Evolutionary conservation across 2,113 vertebrate genomes (phyloP).

Genomic region (Tor tambroides): DNA sequence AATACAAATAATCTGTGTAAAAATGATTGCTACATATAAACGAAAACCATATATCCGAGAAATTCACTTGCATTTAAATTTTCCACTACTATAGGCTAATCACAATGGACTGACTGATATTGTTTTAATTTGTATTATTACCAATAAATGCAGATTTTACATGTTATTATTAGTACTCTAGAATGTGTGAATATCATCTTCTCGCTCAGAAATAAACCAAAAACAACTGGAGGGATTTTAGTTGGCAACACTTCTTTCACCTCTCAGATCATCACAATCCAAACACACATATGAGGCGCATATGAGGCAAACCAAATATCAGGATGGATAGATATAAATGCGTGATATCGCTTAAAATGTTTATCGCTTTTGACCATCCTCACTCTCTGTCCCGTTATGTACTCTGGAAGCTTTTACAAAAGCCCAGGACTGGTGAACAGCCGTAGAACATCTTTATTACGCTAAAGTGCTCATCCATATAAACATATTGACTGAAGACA

Average conservation of each 20-base stretch:
- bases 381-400: background rate
- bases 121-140: background rate
- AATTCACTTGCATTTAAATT: background rate
- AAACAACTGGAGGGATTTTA: background rate
- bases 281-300: background rate
- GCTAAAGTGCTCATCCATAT: background rate
- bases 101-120: background rate
- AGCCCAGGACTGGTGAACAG: background rate
- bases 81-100: background rate
- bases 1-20: background rate
- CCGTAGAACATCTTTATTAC: background rate
- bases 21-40: background rate
- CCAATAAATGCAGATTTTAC: background rate
- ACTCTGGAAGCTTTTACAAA: constrained; percentile 9
- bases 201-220: too few relatives aligned
- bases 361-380: background rate
- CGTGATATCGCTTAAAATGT: too few relatives aligned
- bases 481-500: constrained; percentile 1
- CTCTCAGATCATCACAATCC: background rate
- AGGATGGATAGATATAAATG: background rate
- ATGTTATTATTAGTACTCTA: background rate
- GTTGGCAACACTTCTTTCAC: constrained; percentile 10
- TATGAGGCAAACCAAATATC: background rate
- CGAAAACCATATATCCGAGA: background rate
- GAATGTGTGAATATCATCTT: constrained; percentile 6